phyloP scores from a whole-genome alignment of 2,888 invertebrate species.

The Epirrita christyi region DNA sequence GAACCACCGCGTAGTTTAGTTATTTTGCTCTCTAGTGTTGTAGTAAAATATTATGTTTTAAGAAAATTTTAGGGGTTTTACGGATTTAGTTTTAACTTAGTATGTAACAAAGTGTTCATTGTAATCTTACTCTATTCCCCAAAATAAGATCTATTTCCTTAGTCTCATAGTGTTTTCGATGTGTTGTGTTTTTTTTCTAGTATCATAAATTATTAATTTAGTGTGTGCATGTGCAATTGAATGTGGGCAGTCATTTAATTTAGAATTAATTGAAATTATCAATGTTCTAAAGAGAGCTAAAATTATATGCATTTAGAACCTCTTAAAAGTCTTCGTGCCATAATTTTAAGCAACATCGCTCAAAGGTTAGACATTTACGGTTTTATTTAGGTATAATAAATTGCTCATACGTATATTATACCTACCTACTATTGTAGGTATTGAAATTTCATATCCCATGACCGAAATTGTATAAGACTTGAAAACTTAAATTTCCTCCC shows the following conservation, averaged over 20 bases:
- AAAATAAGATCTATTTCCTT: background rate
- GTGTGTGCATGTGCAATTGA: background rate
- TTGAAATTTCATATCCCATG: too few species aligned
- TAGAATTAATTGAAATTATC: conserved; percentile 1
- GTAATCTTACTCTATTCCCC: background rate
- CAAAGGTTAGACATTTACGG: background rate
- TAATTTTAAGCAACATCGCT: conserved; percentile 12
- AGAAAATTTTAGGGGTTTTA: background rate
- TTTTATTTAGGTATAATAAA: too few species aligned
- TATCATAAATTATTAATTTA: background rate
- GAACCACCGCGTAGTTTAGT: conserved; percentile 25
- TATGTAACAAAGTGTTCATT: background rate
- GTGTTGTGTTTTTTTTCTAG: background rate
- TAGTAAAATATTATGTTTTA: background rate
- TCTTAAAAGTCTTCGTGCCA: conserved; percentile 10
- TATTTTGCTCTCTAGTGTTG: conserved; percentile 18
- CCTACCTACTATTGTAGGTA: too few species aligned
- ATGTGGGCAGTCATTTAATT: background rate
- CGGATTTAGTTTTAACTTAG: conserved; percentile 1
- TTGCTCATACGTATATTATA: too few species aligned
- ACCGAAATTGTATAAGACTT: too few species aligned
- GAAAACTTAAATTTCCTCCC: too few species aligned
- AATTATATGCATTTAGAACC: background rate
- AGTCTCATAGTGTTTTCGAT: conserved; percentile 2
- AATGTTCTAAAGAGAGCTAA: conserved; percentile 7